phyloP scores from a whole-genome alignment of 2,797 vertebrate species.

The Australoheros facetus region DNA sequence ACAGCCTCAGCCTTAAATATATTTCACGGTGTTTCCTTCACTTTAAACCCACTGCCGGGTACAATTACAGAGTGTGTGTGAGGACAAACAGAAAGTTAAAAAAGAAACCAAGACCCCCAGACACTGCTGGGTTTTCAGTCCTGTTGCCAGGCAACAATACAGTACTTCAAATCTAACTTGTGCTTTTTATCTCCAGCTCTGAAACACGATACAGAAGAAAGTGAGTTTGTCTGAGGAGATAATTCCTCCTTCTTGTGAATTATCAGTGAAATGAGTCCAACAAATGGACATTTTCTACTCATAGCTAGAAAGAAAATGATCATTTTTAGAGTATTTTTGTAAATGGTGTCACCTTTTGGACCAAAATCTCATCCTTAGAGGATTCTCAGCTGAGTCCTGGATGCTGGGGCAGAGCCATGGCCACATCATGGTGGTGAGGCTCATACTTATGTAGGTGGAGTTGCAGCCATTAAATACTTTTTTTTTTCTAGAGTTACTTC shows the following conservation, averaged over 20 bases:
- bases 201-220: slow-evolving; percentile 55
- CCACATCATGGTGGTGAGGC: not conserved
- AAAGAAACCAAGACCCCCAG: slow-evolving; percentile 63
- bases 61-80: slow-evolving; percentile 57
- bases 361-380: not conserved
- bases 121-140: slow-evolving; percentile 72
- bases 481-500: too few species aligned
- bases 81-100: slow-evolving; percentile 70
- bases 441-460: not conserved
- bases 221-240: slow-evolving; percentile 52
- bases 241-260: slow-evolving; percentile 13
- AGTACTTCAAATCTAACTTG: slow-evolving; percentile 78
- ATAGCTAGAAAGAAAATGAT: not conserved
- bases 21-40: not conserved
- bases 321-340: not conserved
- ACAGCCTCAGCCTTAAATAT: not conserved
- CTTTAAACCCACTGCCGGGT: slow-evolving; percentile 36
- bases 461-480: too few species aligned
- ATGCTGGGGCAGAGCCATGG: not conserved
- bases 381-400: not conserved
- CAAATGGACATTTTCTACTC: not conserved
- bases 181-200: slow-evolving; percentile 72
- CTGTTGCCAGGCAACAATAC: slow-evolving; percentile 85
- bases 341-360: not conserved
- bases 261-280: not conserved